Conservation (phyloP, 2,797 vertebrate genomes). For the Bradypodion ventrale region DNA sequence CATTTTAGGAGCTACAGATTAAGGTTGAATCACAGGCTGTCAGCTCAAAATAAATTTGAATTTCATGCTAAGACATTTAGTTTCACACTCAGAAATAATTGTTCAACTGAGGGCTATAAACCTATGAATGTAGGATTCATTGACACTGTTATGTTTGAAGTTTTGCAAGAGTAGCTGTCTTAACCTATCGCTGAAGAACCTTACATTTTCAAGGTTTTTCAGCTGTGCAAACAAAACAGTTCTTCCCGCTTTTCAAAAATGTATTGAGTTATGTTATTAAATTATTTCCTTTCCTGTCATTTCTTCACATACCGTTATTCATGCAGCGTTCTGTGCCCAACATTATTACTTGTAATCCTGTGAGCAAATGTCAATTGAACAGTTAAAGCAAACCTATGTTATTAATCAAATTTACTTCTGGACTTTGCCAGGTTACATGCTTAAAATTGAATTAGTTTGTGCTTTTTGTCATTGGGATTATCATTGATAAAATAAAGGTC, state of each 20-base stretch:
- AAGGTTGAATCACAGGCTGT: neutral
- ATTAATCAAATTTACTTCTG: neutral
- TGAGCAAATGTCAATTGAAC: neutral
- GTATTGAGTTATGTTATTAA: neutral
- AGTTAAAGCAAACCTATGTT: neutral
- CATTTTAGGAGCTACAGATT: neutral
- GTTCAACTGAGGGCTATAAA: neutral
- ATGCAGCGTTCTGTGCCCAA: neutral
- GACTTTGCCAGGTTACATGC: neutral
- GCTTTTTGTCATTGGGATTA: neutral
- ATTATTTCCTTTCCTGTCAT: neutral
- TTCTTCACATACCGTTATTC: constrained; percentile 4
- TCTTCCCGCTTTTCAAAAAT: neutral
- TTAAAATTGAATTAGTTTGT: neutral
- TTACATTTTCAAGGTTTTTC: neutral
- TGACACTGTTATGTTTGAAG: neutral
- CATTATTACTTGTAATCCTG: neutral
- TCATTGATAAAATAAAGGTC: neutral
- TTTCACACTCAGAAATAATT: neutral
- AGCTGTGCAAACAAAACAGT: neutral
- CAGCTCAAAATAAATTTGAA: neutral
- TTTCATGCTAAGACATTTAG: too few species aligned
- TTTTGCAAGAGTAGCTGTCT: neutral
- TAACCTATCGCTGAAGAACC: neutral
- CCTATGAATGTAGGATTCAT: neutral